These are phyloP conservation scores for Gymnoscopelus braueri DNA, from an alignment of 2,797 vertebrate species.

Conservation along the genomic window DNA sequence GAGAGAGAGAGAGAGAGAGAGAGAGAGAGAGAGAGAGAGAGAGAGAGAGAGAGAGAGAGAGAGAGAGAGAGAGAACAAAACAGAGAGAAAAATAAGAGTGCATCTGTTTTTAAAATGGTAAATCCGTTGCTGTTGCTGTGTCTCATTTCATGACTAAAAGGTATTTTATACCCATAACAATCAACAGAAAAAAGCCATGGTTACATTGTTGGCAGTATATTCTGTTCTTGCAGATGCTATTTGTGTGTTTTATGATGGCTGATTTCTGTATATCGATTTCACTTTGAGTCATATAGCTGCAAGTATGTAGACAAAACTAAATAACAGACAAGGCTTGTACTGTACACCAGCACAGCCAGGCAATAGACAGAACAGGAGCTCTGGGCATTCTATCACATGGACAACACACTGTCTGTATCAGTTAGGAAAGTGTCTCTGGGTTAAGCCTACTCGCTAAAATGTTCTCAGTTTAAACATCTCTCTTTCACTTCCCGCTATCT, in stretches of 20 bases:
- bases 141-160: no score
- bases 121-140: no score
- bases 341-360: not conserved
- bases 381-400: conserved; percentile 11
- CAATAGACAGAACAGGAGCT: conserved; percentile 9
- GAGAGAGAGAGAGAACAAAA: not conserved
- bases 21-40: not conserved
- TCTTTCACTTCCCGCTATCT: conserved; percentile 27
- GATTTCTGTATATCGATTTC: not conserved
- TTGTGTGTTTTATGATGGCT: no score
- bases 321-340: conserved; percentile 6
- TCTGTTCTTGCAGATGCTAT: no score
- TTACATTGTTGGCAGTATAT: no score
- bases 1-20: conserved; percentile 11
- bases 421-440: not conserved
- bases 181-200: no score
- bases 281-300: conserved; percentile 6
- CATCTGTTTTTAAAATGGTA: no score
- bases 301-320: conserved; percentile 20
- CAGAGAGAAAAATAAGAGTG: not conserved
- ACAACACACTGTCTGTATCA: conserved; percentile 2
- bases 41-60: conserved; percentile 9
- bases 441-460: not conserved
- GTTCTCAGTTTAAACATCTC: conserved; percentile 18
- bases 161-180: no score